These are phyloP conservation scores for Lycorma delicatula DNA, from an alignment of 1,140 invertebrate species.

Conservation along the genomic window DNA sequence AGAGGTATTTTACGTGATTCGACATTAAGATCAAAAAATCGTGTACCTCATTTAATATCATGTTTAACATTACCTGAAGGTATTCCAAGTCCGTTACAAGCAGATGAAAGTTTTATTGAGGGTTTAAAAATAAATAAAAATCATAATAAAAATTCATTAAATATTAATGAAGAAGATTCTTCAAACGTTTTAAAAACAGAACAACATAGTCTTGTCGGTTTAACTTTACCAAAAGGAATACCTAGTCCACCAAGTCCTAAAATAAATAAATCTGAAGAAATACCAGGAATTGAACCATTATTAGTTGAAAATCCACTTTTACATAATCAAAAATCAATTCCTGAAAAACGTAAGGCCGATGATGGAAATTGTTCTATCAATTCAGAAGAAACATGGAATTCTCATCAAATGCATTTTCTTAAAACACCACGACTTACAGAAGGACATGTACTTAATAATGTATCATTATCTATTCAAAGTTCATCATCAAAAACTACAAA, in stretches of 20 bases:
- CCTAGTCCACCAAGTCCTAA: slow-evolving; percentile 27
- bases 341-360: slow-evolving; percentile 9
- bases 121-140: no score
- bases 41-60: slow-evolving; percentile 17
- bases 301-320: no score
- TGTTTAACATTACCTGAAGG: slow-evolving; percentile 24
- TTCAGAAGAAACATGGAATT: slow-evolving; percentile 29
- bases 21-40: slow-evolving; percentile 23
- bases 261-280: slow-evolving; percentile 8
- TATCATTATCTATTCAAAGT: slow-evolving; percentile 11
- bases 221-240: slow-evolving; percentile 31
- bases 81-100: slow-evolving; percentile 21
- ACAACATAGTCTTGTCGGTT: slow-evolving; percentile 10
- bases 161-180: no score
- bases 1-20: background rate
- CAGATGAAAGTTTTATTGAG: background rate
- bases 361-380: slow-evolving; percentile 1
- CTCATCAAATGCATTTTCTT: slow-evolving; percentile 24
- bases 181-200: background rate
- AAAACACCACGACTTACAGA: slow-evolving; percentile 20
- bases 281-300: slow-evolving; percentile 20
- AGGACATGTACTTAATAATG: slow-evolving; percentile 7
- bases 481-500: slow-evolving; percentile 16
- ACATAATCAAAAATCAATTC: no score
- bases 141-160: no score